phyloP scores from a whole-genome alignment of 2,113 vertebrate genomes.

The Leuciscus idus region DNA sequence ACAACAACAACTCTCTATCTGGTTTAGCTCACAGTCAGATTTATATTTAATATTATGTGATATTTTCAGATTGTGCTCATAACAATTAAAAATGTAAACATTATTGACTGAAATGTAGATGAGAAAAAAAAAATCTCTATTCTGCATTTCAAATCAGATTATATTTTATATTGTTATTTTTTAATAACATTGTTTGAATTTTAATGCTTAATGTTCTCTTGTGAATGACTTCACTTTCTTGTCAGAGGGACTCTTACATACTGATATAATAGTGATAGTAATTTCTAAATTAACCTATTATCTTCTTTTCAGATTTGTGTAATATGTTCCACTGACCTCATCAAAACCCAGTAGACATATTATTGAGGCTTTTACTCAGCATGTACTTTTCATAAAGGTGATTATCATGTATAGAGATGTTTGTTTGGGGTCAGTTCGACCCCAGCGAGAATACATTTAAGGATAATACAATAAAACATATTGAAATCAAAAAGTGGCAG shows the following conservation, averaged over 20 bases:
- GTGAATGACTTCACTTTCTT: background rate
- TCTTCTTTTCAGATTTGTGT: background rate
- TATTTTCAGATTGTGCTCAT: background rate
- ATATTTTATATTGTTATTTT: background rate
- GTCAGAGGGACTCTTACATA: background rate
- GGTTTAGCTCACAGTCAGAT: background rate
- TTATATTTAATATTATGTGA: background rate
- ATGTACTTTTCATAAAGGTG: constrained; percentile 8
- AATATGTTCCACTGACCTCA: background rate
- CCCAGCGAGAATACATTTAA: background rate
- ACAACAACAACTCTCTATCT: background rate
- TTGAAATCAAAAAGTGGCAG: background rate
- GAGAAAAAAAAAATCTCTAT: background rate
- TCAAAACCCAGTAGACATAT: background rate
- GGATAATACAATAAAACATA: background rate
- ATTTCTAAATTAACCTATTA: background rate
- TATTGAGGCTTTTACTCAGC: background rate
- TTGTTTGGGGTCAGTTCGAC: background rate
- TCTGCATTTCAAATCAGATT: background rate
- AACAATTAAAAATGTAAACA: background rate
- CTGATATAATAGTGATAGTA: background rate
- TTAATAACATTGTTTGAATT: background rate
- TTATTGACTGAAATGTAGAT: background rate
- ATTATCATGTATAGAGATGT: background rate
- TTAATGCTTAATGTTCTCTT: background rate